Evolutionary conservation across 2,888 invertebrate species (phyloP).

Genomic region (Cosmia trapezina): DNA sequence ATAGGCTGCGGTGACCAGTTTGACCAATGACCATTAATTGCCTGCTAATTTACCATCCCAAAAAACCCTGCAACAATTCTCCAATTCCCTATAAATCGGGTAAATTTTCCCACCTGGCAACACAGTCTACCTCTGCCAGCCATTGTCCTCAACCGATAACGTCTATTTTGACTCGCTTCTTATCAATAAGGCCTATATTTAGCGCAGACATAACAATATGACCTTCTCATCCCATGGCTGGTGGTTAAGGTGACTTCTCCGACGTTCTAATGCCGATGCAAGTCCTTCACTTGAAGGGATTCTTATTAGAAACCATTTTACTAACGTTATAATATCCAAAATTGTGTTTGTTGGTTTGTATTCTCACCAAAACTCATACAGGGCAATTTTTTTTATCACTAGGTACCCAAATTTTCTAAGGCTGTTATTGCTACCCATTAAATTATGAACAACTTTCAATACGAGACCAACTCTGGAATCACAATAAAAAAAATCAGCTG

Average conservation of each 20-base stretch:
- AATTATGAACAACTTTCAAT: no score
- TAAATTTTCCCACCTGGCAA: slow-evolving; percentile 4
- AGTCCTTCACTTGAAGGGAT: background rate
- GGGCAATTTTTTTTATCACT: no score
- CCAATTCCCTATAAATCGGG: background rate
- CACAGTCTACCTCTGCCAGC: slow-evolving; percentile 9
- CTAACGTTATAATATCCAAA: background rate
- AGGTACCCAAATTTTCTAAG: no score
- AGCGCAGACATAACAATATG: slow-evolving; percentile 33
- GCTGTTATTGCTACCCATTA: no score
- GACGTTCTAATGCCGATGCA: background rate
- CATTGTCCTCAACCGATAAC: slow-evolving; percentile 48
- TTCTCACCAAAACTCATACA: no score
- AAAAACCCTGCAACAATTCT: background rate
- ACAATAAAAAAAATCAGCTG: no score
- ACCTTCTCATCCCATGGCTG: background rate
- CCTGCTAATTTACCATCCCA: background rate
- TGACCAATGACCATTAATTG: no score
- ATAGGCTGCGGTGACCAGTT: no score
- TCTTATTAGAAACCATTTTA: background rate
- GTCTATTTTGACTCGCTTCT: slow-evolving; percentile 21
- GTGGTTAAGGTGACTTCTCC: slow-evolving; percentile 36
- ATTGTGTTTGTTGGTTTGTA: background rate
- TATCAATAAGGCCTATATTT: slow-evolving; percentile 35
- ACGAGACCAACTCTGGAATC: no score